Base-by-base conservation (phyloP, 2,113 vertebrate species). In the Pluvialis apricaria region DNA sequence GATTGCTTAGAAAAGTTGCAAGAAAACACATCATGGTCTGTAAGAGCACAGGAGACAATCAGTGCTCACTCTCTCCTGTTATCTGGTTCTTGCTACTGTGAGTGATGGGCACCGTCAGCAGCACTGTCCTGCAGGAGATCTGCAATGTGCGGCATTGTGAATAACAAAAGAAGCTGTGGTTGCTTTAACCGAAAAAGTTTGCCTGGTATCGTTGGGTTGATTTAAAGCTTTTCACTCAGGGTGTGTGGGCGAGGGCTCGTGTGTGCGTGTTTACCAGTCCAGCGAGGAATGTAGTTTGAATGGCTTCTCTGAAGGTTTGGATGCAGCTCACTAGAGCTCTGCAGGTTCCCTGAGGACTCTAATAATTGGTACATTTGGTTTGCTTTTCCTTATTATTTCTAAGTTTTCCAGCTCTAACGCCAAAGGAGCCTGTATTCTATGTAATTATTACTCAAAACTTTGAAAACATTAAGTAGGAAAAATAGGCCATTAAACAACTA, bases 361-460 rank as follows among this genome's bases (percentile, higher is more conserved):
- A 70, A 32, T 42, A 86, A 93, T 45, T 94, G 90, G 64, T 64
- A 8, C 91, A 18, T 70, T 92, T 61, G 90, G 20, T 83, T 96
- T 96, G 79, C 91, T 52, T 86, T 40, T 78, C 96, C 86, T 96
- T 88, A 65, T 94, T 88, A 96, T 90, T 73, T 88, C 75, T 61
- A 77, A 81, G 73, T 86, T 96, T 96, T 95, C 94, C 92, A 92
- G 80, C 73, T 77, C 73, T 28, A 71, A 25, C 0, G 68, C 90
- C 96, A 95, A 95, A 93, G 81, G 38, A 95, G 88, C 82, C 86
- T 92, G 88, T 9, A 32, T 76, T 94, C 64, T 51, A 71, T 91
- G 90, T 81, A 75, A 96, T 96, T 92, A 91, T 94, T 95, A 87
- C 77, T 86, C 85, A 80, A 95, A 97, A 93, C 91, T 95, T 90